phyloP scores from a whole-genome alignment of 2,888 invertebrate species.

The Theodoxus fluviatilis region DNA sequence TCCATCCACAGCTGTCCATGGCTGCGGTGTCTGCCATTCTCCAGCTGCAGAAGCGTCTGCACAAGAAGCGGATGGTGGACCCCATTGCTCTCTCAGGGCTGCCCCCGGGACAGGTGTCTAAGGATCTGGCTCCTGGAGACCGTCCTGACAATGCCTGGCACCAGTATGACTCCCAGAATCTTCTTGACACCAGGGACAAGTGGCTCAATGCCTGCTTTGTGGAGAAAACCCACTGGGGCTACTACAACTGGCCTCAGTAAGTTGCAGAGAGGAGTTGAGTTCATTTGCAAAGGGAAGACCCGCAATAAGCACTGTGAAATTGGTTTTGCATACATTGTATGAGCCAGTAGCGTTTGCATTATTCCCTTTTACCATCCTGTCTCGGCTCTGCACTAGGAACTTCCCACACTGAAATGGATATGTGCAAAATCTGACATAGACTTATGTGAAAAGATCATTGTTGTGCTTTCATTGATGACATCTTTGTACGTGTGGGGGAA shows the following conservation, averaged over 20 bases:
- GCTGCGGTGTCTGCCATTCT: conserved; percentile 73
- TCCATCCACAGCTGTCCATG: conserved; percentile 70
- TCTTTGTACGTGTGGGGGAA: too few species aligned
- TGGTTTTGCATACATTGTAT: too few species aligned
- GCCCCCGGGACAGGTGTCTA: conserved; percentile 27
- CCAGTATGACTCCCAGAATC: conserved; percentile 72
- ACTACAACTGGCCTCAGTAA: conserved; percentile 69
- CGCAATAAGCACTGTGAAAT: too few species aligned
- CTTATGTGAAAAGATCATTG: too few species aligned
- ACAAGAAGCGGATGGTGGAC: conserved; percentile 72
- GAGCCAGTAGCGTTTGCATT: too few species aligned
- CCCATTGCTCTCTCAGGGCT: conserved; percentile 62
- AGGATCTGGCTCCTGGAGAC: conserved; percentile 62
- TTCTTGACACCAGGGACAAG: conserved; percentile 73
- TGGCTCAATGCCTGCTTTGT: conserved; percentile 80
- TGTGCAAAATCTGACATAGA: too few species aligned
- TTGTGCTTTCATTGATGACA: too few species aligned
- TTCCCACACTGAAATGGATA: too few species aligned
- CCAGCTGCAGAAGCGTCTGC: conserved; percentile 77
- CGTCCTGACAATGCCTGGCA: conserved; percentile 80
- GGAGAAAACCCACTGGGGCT: conserved; percentile 74
- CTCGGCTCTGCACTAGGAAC: too few species aligned
- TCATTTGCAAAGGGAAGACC: too few species aligned
- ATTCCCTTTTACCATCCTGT: too few species aligned
- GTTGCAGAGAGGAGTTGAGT: too few species aligned